Evolutionary conservation across 1,140 invertebrate species (phyloP), one percentile per base, ranked within the genome.

Genomic region (Ceratosolen solmsi): DNA sequence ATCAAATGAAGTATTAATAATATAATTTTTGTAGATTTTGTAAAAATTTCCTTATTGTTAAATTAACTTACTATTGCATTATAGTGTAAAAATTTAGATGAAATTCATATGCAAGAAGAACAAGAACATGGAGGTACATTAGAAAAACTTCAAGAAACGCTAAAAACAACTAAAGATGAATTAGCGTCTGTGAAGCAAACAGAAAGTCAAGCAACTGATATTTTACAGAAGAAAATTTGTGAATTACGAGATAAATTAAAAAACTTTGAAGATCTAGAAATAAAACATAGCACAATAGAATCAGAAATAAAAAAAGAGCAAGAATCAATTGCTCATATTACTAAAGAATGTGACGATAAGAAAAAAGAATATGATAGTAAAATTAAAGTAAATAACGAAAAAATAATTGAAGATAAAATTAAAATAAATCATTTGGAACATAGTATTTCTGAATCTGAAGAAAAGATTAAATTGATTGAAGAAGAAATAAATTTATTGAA

Each of bases 241-340:
- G 81, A 82, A 54, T 41, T 78, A 7, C 9, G 1, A 7, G 17
- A 0, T 72, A 73, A 77, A 78, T 51, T 82, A 38, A 65, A 73
- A 79, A 7, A 17, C 8, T 73, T 63, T 36, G 36, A 82, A 54
- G 20, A n/a, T 65, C 20, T 56, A 51, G 58, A 75, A 33, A 2
- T 13, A 17, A 74, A 65, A n/a, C 20, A 54, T 8, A 30, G 54
- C 36, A 27, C 72, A 63, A 13, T 73, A 22, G n/a, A 73, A 63
- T 17, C 38, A 54, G 81, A 82, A 78, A 63, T 63, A 27, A 72
- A 73, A 7, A 65, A 72, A 63, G 41, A 78, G 36, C 63, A 82
- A 76, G 80, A 82, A 70, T n/a, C 8, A 41, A 49, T 82, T 17
- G 15, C 0, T 9, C 38, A 38, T 17, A 71, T 77, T 7, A 49